Base-by-base conservation (phyloP, 2,888 invertebrate species). In the Stegophylla sp. region DNA sequence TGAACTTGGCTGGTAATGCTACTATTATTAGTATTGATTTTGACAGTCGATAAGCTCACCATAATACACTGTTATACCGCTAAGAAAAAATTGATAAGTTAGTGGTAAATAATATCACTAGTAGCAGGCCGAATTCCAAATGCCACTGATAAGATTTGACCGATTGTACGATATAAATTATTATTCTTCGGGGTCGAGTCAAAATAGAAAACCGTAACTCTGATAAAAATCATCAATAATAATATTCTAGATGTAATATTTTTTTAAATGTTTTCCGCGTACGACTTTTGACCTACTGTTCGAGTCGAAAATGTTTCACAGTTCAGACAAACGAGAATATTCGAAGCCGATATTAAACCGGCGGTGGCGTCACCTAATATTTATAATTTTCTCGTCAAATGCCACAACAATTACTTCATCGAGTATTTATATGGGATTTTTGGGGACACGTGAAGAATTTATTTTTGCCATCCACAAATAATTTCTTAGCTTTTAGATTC, bases 121-220 rank as follows among this genome's bases (percentile, higher is more conserved):
- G 77, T 56, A 51, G 23, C 67, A 26, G 53, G 41, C 64, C 64
- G 64, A 67, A 77, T 56, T 63, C 77, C 77, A 67, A 77, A 77
- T 77, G 77, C 48, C 77, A 67, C 56, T 9, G 67, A 76, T 66
- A 76, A 67, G 77, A 77, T 67, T 45, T 59, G 67, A 77, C 77
- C 77, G 77, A 66, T 76, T 53, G 45, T 0, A 4, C 5, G 59
- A 74, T 63, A 74, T 63, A 48, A 74, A 64, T 75, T 75, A 64
- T 64, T 51, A 64, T 20, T 20, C 51, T 51, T 26, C 41, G 75
- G 64, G 64, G 64, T 75, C 64, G 64, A 64, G 63, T 74, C 73
- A 17, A 17, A 74, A 75, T 75, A 75, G 51, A 64, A 41, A 75
- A 17, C 51, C 51, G 15, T 64, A 75, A 75, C 63, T 75, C 64